A percentile compares a stretch with the other conserved stretches of the same genome.
phyloP scores from a whole-genome alignment of 2,797 vertebrate genomes.

The Mormyrops attenuatus region DNA sequence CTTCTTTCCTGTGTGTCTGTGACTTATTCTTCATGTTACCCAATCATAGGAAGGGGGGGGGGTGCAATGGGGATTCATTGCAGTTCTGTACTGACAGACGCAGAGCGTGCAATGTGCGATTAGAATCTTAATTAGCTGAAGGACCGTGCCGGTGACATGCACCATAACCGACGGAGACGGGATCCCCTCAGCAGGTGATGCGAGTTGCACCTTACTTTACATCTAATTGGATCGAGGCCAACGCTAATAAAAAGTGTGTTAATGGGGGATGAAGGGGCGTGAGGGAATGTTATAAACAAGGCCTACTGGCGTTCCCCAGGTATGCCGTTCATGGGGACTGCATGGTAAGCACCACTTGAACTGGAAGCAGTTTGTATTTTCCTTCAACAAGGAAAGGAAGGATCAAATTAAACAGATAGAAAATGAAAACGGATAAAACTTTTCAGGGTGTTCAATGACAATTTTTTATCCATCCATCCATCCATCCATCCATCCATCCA shows the following conservation, averaged over 20 bases:
- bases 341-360: neutral
- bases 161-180: neutral
- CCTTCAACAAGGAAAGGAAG: neutral
- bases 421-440: neutral
- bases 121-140: slow-evolving; percentile 10
- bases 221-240: slow-evolving; percentile 7
- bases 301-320: neutral
- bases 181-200: neutral
- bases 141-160: neutral
- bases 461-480: neutral
- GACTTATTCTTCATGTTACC: neutral
- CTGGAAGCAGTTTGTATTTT: neutral
- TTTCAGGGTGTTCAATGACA: neutral
- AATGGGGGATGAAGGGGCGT: neutral
- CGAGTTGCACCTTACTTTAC: slow-evolving; percentile 22
- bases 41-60: neutral
- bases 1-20: neutral
- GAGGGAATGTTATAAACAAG: neutral
- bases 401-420: neutral
- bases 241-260: neutral
- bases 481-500: neutral
- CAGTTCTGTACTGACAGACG: neutral
- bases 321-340: neutral
- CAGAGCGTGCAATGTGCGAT: neutral
- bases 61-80: neutral